Evolutionary conservation across 2,888 invertebrate genomes (phyloP).

Genomic region (Pristionchus fissidentatus): DNA sequence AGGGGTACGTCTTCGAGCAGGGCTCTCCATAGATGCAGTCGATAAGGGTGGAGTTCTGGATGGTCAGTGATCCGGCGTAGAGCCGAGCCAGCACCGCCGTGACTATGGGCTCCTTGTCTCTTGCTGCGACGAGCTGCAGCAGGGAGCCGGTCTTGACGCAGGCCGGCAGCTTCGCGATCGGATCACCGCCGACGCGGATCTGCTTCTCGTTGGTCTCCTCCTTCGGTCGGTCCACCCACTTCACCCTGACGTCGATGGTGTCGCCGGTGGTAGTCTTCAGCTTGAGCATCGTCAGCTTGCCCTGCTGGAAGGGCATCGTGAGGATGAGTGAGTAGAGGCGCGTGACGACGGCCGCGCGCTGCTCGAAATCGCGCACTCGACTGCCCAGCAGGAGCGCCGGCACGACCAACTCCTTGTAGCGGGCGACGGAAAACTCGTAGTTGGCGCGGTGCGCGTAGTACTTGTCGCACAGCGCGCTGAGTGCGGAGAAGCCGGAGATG

Average conservation of each 20-base stretch:
- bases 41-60: not conserved
- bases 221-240: not conserved
- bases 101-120: not conserved
- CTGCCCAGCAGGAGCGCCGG: not conserved
- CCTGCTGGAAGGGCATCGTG: not conserved
- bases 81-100: not conserved
- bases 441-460: not conserved
- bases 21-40: not conserved
- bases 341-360: not conserved
- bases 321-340: not conserved
- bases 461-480: not conserved
- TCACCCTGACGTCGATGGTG: not conserved
- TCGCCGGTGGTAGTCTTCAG: not conserved
- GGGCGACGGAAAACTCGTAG: not conserved
- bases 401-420: not conserved
- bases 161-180: not conserved
- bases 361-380: conserved; percentile 9
- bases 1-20: not conserved
- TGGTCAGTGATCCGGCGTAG: not conserved
- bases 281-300: not conserved
- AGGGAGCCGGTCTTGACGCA: not conserved
- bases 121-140: not conserved
- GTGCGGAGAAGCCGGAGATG: not conserved
- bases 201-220: not conserved
- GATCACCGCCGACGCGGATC: not conserved